Evolutionary conservation across 2,113 vertebrate genomes (phyloP).

Genomic region (Opisthocomus hoazin): DNA sequence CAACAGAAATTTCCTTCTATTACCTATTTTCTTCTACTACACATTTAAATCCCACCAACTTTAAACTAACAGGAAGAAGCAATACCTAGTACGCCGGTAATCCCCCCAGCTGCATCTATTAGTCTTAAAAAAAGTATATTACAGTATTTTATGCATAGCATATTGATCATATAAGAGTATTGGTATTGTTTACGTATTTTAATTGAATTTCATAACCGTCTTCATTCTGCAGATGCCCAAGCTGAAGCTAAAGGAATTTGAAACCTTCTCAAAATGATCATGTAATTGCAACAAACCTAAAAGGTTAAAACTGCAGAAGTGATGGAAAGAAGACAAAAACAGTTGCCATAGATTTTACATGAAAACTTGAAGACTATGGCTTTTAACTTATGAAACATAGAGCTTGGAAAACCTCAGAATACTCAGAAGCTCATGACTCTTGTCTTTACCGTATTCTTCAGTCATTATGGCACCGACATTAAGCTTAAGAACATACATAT

Average conservation of each 20-base stretch:
- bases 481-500: background rate
- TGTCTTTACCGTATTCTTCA: background rate
- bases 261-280: background rate
- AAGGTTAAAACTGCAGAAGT: background rate
- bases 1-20: background rate
- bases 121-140: background rate
- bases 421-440: background rate
- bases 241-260: background rate
- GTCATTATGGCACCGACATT: background rate
- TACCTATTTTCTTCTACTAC: background rate
- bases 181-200: background rate
- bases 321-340: background rate
- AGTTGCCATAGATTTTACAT: background rate
- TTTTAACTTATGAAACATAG: background rate
- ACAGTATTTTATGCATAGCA: background rate
- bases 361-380: background rate
- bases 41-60: background rate
- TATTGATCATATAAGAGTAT: background rate
- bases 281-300: background rate
- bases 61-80: background rate
- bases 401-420: background rate
- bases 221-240: background rate
- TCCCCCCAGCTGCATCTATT: background rate
- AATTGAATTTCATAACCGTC: background rate
- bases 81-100: background rate